Evolutionary conservation across 2,113 vertebrate genomes (phyloP).

Genomic region (Sturnus vulgaris): DNA sequence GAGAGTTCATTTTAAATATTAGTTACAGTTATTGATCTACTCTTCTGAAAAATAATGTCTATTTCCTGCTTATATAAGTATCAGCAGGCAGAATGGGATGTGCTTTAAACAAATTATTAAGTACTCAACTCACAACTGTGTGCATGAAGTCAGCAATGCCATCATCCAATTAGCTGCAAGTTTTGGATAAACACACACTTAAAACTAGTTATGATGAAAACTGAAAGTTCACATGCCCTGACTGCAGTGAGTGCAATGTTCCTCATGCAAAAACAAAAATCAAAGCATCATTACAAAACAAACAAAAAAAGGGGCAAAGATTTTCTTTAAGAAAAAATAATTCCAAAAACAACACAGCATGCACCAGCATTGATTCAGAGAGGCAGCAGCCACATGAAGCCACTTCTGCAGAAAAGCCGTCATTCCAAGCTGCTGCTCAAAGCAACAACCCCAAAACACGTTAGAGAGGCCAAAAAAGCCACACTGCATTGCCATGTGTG

Average conservation of each 20-base stretch:
- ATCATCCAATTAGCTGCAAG: not conserved
- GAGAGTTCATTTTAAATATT: not conserved
- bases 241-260: not conserved
- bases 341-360: not conserved
- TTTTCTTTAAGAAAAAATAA: not conserved
- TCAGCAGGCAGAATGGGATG: not conserved
- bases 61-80: not conserved
- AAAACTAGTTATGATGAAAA: not conserved
- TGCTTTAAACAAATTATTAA: not conserved
- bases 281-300: not conserved
- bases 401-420: conserved; percentile 4
- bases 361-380: not conserved
- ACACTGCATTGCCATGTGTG: not conserved
- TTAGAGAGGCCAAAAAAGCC: not conserved
- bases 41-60: not conserved
- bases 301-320: not conserved
- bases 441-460: not conserved
- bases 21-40: not conserved
- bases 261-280: not conserved
- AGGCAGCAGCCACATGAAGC: not conserved
- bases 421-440: not conserved
- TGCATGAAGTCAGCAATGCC: not conserved
- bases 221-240: not conserved
- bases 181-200: not conserved
- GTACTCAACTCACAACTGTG: not conserved